Evolutionary conservation across 2,888 invertebrate genomes (phyloP), one percentile per base, ranked within the genome.

Genomic region (Cylindroiulus punctatus): DNA sequence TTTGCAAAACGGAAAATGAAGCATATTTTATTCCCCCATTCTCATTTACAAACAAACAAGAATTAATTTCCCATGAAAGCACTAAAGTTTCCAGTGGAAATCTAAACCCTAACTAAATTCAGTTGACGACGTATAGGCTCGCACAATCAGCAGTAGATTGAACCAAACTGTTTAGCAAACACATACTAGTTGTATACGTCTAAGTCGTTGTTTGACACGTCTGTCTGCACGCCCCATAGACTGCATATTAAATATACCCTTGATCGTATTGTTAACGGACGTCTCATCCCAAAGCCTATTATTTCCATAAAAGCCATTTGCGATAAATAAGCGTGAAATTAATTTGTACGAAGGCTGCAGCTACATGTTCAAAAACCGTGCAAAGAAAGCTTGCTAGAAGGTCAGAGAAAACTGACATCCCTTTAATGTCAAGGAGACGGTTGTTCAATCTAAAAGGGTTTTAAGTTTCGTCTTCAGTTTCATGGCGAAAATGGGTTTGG

Each of bases 61-160:
- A 76, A 76, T 76, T 76, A 76, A 76, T 76, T 76, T 76, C 76
- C 76, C 76, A 76, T 76, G 76, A 76, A 76, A 76, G 76, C 76
- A 76, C 76, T 76, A 30, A 76, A 76, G 26, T 76, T 76, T 12
- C 4, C 30, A 76, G 76, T 76, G 76, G 32, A 36, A 76, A 65
- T 65, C 65, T 26, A 65, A 65, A 65, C n/a, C 57, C 47, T 57
- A 57, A 26, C 65, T 10, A 65, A 26, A 12, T 30, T 17, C 30
- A 30, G 17, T 30, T 76, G 76, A 30, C 76, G 76, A 30, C 32
- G 76, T 30, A 76, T 30, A 30, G 65, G 76, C 76, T 30, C 76
- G 76, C 26, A 76, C 76, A 76, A 76, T 76, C 76, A 76, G 7
- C 4, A 52, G 30, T 76, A 76, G 26, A 76, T 52, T 52, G 52